A percentile compares a stretch with the other conserved stretches of the same genome.
These are phyloP conservation scores for Melierax canorus DNA, from an alignment of 2,113 vertebrate species.

Conservation along the genomic window DNA sequence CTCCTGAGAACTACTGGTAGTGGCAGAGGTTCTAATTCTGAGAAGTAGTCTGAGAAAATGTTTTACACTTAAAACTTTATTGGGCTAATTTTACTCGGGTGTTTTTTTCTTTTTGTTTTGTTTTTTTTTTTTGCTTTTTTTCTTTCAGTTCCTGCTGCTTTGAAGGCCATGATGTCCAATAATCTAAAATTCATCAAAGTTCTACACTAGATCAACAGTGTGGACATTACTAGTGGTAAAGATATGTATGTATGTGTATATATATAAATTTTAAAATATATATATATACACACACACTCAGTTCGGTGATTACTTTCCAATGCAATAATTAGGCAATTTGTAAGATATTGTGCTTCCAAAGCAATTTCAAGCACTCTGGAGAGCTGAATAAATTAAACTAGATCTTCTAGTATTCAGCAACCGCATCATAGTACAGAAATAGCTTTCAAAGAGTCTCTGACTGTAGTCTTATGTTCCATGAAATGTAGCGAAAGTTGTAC, in stretches of 20 bases:
- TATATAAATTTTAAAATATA: neutral
- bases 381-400: neutral
- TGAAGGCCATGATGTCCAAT: neutral
- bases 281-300: neutral
- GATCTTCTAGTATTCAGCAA: neutral
- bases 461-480: neutral
- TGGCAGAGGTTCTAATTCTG: neutral
- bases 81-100: neutral
- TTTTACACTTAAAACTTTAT: neutral
- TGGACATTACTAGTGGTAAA: neutral
- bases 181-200: neutral
- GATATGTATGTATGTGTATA: rapidly evolving
- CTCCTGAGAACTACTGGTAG: neutral
- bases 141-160: neutral
- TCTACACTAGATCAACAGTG: neutral
- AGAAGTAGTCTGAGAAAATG: neutral
- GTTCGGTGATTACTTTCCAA: neutral
- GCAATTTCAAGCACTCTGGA: neutral
- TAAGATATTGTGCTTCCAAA: neutral
- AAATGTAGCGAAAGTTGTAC: neutral
- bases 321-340: neutral
- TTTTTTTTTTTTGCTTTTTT: neutral
- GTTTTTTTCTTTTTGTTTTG: neutral
- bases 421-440: neutral
- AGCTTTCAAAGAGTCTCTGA: neutral